phyloP scores from a whole-genome alignment of 2,113 vertebrate species.

The Sitta europaea region DNA sequence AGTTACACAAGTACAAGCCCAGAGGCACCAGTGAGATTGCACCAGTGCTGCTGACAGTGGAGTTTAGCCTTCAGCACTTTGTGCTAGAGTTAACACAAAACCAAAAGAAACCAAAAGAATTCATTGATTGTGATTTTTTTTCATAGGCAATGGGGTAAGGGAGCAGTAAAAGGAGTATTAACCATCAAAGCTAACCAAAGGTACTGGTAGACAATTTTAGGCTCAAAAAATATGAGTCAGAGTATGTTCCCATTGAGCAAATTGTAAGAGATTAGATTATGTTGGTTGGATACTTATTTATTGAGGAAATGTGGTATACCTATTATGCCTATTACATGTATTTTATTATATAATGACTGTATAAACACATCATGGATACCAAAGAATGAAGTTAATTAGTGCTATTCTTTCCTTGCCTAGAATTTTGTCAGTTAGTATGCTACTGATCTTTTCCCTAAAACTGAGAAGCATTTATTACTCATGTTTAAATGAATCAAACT shows the following conservation, averaged over 20 bases:
- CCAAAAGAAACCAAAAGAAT: neutral
- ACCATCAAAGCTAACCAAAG: neutral
- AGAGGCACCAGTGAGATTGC: neutral
- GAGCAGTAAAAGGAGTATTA: neutral
- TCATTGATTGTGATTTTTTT: neutral
- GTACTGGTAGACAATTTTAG: neutral
- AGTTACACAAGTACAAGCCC: neutral
- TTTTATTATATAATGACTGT: neutral
- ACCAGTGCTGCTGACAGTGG: neutral
- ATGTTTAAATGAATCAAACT: neutral
- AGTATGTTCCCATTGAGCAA: neutral
- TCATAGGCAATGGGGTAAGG: neutral
- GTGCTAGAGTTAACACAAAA: neutral
- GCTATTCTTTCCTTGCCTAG: neutral
- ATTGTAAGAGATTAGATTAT: neutral
- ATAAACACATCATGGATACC: neutral
- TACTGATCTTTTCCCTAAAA: neutral
- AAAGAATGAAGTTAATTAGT: neutral
- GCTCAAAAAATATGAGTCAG: neutral
- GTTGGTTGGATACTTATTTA: neutral
- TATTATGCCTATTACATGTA: neutral
- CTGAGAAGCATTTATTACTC: neutral
- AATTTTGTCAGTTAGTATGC: neutral
- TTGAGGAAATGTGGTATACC: neutral
- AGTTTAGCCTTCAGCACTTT: neutral